Evolutionary conservation across 2,113 vertebrate genomes (phyloP).

Genomic region (Paralichthys olivaceus): DNA sequence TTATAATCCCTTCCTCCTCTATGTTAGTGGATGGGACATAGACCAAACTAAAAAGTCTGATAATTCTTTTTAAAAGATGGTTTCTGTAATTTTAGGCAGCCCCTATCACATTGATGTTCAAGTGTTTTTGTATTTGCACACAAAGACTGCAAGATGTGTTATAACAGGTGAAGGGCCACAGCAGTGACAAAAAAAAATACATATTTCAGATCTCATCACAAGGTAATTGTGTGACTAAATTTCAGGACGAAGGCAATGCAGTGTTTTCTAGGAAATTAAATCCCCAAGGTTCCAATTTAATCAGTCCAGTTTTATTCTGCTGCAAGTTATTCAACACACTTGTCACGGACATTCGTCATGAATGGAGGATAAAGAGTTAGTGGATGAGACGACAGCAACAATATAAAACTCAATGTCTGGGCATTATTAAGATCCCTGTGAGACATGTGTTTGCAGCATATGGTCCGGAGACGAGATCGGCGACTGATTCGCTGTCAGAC

Average conservation of each 20-base stretch:
- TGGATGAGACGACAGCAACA: slow-evolving; percentile 24
- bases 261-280: neutral
- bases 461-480: slow-evolving; percentile 20
- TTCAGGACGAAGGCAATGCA: neutral
- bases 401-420: slow-evolving; percentile 15
- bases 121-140: too few relatives aligned
- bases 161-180: neutral
- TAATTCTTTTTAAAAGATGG: too few relatives aligned
- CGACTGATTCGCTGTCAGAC: slow-evolving; percentile 41
- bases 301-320: neutral
- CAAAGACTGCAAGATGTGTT: neutral
- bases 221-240: too few relatives aligned
- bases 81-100: too few relatives aligned
- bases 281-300: neutral
- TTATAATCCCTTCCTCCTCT: too few relatives aligned
- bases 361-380: neutral
- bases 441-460: slow-evolving; percentile 49
- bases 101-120: too few relatives aligned
- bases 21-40: too few relatives aligned
- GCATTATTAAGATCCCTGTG: slow-evolving; percentile 4
- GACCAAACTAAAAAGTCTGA: too few relatives aligned
- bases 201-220: too few relatives aligned
- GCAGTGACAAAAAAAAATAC: neutral
- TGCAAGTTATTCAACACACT: neutral
- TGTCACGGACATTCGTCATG: neutral